These are phyloP conservation scores for Apodemus agrarius DNA, from an alignment of 2,797 vertebrate species.

Conservation along the genomic window DNA sequence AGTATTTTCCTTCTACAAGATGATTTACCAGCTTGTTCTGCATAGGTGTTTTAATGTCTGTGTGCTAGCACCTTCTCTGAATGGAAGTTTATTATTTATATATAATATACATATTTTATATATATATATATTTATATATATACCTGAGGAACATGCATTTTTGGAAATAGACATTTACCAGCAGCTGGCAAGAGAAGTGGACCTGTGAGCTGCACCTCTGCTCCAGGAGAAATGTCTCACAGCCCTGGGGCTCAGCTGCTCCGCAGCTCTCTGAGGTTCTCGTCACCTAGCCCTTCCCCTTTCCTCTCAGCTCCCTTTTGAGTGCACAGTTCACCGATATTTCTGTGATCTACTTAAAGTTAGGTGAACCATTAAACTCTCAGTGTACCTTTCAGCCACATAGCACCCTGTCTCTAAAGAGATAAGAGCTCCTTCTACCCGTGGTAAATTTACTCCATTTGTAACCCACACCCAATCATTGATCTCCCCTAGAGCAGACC, in stretches of 20 bases:
- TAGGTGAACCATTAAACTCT: background rate
- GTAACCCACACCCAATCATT: background rate
- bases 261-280: background rate
- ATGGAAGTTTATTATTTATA: background rate
- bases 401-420: conserved; percentile 38
- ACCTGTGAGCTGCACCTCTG: background rate
- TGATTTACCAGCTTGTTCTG: conserved; percentile 1
- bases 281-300: background rate
- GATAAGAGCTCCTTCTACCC: background rate
- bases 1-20: conserved; percentile 10
- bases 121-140: too few species aligned
- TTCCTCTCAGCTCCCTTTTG: conserved; percentile 14
- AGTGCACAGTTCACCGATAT: conserved; percentile 15
- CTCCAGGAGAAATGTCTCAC: background rate
- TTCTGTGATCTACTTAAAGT: conserved; percentile 37
- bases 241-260: background rate
- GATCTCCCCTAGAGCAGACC: background rate
- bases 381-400: background rate
- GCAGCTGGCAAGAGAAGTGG: background rate
- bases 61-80: conserved; percentile 5
- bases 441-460: background rate
- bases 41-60: conserved; percentile 23
- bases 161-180: conserved; percentile 44
- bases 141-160: conserved; percentile 13
- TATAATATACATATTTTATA: too few species aligned